Conservation (phyloP, 92 coral and sea anemone species). For the Heliopora coerulea region DNA sequence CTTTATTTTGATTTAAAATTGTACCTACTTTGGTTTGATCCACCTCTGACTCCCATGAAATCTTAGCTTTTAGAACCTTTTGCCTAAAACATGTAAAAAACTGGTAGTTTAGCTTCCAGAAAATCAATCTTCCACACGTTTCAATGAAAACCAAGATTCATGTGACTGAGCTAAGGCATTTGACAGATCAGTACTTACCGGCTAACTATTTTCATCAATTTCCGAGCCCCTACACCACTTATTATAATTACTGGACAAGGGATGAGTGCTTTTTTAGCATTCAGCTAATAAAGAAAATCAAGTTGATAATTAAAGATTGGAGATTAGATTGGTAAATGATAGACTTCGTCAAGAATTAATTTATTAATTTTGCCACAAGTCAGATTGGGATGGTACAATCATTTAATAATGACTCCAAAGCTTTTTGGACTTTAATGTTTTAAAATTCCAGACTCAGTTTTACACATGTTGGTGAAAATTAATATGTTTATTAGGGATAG, state of each 20-base stretch:
- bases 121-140: not conserved
- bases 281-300: conserved; percentile 57
- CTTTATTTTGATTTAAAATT: not conserved
- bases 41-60: conserved; percentile 72
- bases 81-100: conserved; percentile 34
- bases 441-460: no score
- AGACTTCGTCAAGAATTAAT: not conserved
- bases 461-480: conserved; percentile 22
- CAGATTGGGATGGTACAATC: no score
- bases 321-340: not conserved
- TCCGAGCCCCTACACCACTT: conserved; percentile 84
- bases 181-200: conserved; percentile 48
- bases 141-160: not conserved
- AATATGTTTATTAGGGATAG: conserved; percentile 11
- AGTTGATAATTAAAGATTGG: not conserved
- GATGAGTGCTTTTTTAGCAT: conserved; percentile 63
- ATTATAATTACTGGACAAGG: conserved; percentile 77
- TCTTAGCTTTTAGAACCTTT: conserved; percentile 78
- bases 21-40: conserved; percentile 77
- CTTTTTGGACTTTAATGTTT: no score
- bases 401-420: no score
- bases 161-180: not conserved
- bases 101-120: not conserved
- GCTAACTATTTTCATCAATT: conserved; percentile 77
- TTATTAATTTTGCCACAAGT: no score